Base-by-base conservation (phyloP, 2,888 invertebrate species). In the Coronaproctus castanopsis region DNA sequence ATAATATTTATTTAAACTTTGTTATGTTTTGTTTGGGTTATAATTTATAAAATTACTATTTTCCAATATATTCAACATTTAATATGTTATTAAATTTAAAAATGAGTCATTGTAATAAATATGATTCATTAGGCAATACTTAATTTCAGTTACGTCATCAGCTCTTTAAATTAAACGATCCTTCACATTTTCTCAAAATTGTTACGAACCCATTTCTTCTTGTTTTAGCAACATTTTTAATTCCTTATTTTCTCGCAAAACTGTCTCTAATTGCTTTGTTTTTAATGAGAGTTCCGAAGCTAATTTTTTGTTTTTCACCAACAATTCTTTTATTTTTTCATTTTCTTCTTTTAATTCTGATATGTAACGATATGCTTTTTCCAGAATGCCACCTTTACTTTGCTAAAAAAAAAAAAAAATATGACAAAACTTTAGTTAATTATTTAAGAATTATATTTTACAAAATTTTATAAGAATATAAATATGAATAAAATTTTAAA, bases 361-460 rank as follows among this genome's bases (percentile, higher is more conserved):
- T 64, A 96, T 93, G 71, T 95, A 88, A 70, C 95, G 93, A 71
- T 92, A 95, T 0, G 95, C 93, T 73, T 92, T 95, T 3, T 92
- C 88, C 66, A 96, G 73, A 67, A 95, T 93, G 60, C 91, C 92
- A 19, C 95, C 93, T 76, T 96, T 96, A 69, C 92, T 93, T 78
- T 87, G 79, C 49, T 58, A n/a, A 1, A 57, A 54, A 1, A 21
- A 22, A 20, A 21, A 53, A 24, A 19, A 20, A 19, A 52, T 52
- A 10, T 57, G 22, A 57, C 24, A 58, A 51, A 50, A 24, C 18
- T 19, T 19, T 61, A 55, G 60, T 5, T 21, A 18, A 48, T 19
- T 21, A 48, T 19, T 23, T 24, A 1, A 52, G 20, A 49, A 52
- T 21, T 57, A 24, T 36, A 23, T 22, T 54, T 51, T 21, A 55